phyloP scores from a whole-genome alignment of 2,888 invertebrate genomes.

The Erebia ligea region DNA sequence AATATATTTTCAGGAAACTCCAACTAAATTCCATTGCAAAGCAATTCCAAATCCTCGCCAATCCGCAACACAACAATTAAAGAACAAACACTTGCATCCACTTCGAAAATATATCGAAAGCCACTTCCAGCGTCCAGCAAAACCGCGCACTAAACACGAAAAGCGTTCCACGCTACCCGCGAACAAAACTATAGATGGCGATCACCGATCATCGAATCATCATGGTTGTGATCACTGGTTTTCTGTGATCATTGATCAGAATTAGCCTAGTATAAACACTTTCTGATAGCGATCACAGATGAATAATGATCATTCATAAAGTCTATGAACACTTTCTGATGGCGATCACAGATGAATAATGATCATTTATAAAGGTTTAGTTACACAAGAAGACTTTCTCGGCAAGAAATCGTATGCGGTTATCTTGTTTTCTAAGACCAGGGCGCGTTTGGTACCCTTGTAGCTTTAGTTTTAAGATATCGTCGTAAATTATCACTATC shows the following conservation, averaged over 20 bases:
- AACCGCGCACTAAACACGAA: constrained; percentile 1
- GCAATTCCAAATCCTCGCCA: neutral
- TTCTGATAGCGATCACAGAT: neutral
- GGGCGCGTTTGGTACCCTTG: too few species aligned
- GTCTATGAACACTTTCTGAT: too few species aligned
- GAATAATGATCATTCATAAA: too few species aligned
- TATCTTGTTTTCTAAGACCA: too few species aligned
- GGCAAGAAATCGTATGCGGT: too few species aligned
- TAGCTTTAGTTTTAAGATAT: too few species aligned
- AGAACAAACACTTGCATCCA: constrained; percentile 1
- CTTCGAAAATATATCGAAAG: constrained; percentile 10
- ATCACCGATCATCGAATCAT: constrained; percentile 4
- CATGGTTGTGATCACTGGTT: neutral
- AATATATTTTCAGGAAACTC: neutral
- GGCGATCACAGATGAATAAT: neutral
- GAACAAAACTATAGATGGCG: neutral
- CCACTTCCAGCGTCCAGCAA: constrained; percentile 15
- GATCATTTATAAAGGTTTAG: too few species aligned
- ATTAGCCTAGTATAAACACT: neutral
- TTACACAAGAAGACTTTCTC: too few species aligned
- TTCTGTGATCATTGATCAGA: neutral
- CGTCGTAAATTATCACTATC: too few species aligned
- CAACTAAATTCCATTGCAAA: constrained; percentile 5
- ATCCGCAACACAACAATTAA: neutral
- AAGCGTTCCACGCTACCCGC: constrained; percentile 24